phyloP scores from a whole-genome alignment of 30 jellyfish, hydroid and myxozoan genomes.

The Hydractinia symbiolongicarpus region DNA sequence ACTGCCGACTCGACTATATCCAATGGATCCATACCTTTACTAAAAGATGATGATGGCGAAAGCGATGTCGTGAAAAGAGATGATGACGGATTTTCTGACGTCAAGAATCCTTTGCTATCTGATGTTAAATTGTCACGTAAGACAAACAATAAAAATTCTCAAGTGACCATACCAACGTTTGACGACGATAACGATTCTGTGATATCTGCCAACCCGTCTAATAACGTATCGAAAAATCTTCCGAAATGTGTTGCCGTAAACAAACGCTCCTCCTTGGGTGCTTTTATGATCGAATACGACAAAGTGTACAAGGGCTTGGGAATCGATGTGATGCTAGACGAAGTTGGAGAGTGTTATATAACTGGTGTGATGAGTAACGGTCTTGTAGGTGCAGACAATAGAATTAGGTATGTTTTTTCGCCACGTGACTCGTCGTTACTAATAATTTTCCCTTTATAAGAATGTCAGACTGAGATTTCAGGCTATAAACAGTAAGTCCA shows the following conservation, averaged over 20 bases:
- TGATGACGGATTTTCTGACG: background rate
- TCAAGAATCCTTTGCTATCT: too few relatives aligned
- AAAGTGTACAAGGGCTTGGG: slow-evolving; percentile 72
- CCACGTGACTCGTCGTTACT: background rate
- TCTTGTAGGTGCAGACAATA: slow-evolving; percentile 58
- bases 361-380: slow-evolving; percentile 74
- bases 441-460: too few relatives aligned
- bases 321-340: slow-evolving; percentile 86
- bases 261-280: slow-evolving; percentile 51
- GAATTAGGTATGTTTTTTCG: slow-evolving; percentile 50
- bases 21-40: background rate
- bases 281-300: slow-evolving; percentile 83
- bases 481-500: too few relatives aligned
- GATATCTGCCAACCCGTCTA: background rate
- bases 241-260: slow-evolving; percentile 28
- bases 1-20: background rate
- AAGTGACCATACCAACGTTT: background rate
- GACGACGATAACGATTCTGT: slow-evolving; percentile 40
- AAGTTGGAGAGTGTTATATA: slow-evolving; percentile 65
- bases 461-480: too few relatives aligned
- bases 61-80: background rate
- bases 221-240: background rate
- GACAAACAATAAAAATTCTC: background rate
- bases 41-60: background rate
- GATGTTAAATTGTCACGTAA: background rate